phyloP scores from a whole-genome alignment of 1,140 invertebrate species.

The Drosophila virilis region DNA sequence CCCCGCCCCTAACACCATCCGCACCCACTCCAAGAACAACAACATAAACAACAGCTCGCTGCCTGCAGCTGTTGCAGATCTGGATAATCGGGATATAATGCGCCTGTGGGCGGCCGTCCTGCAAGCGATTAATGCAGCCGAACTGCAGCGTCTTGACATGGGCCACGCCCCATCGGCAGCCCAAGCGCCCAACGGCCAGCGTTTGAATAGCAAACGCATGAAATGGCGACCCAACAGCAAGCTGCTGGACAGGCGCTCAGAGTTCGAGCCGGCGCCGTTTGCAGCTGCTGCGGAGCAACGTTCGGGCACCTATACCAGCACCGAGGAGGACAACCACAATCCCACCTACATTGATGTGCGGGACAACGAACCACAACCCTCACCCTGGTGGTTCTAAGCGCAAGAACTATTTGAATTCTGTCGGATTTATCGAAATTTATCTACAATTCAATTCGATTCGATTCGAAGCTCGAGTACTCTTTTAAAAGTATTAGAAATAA shows the following conservation, averaged over 20 bases:
- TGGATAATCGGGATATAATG: constrained; percentile 5
- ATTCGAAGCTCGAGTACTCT: no score
- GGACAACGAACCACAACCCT: constrained; percentile 4
- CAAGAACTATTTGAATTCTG: neutral
- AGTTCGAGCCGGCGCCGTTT: neutral
- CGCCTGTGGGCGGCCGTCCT: constrained; percentile 32
- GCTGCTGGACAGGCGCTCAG: neutral
- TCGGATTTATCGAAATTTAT: neutral
- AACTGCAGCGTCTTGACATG: constrained; percentile 31
- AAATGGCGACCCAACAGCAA: constrained; percentile 44
- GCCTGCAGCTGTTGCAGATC: neutral
- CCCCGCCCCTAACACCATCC: neutral
- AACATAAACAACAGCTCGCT: neutral
- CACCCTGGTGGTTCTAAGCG: constrained; percentile 50
- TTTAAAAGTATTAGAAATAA: constrained; percentile 4
- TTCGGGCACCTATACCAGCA: constrained; percentile 8
- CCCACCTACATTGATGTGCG: constrained; percentile 47
- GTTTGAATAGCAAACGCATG: constrained; percentile 55
- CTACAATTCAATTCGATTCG: neutral
- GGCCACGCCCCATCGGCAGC: neutral
- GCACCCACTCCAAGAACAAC: neutral
- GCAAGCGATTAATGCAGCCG: constrained; percentile 52
- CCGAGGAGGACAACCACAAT: constrained; percentile 22
- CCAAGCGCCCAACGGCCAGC: constrained; percentile 6
- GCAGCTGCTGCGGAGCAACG: neutral